Conservation (phyloP, 2,113 vertebrate genomes). For the Psophia crepitans region DNA sequence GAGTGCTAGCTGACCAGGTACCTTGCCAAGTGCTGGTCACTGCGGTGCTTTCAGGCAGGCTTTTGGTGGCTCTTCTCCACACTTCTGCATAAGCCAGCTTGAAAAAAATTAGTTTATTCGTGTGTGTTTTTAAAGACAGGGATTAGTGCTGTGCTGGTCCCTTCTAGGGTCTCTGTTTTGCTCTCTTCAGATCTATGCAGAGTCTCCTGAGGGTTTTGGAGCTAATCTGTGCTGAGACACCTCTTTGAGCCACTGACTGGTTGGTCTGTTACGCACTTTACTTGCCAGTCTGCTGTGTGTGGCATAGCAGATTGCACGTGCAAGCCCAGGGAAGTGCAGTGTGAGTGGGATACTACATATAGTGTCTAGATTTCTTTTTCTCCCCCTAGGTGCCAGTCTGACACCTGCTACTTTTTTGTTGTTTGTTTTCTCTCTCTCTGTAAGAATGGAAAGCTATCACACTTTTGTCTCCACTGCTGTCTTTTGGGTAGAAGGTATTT, state of each 20-base stretch:
- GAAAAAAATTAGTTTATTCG: background rate
- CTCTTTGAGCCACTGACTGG: background rate
- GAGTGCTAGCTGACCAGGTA: background rate
- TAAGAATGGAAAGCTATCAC: background rate
- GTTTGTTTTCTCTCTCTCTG: fast-evolving
- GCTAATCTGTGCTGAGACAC: background rate
- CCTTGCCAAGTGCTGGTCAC: background rate
- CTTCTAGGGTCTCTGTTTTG: background rate
- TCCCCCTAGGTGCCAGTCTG: background rate
- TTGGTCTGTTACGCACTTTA: background rate
- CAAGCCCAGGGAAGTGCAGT: background rate
- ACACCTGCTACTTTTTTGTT: background rate
- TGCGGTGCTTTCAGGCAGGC: background rate
- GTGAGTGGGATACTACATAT: background rate
- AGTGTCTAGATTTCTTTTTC: background rate
- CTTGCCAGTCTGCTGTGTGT: background rate
- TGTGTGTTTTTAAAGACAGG: background rate
- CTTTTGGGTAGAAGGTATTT: background rate
- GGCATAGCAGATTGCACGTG: fast-evolving
- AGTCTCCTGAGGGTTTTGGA: background rate
- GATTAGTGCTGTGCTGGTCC: background rate
- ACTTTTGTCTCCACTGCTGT: background rate
- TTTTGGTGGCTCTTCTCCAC: background rate
- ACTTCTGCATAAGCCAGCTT: background rate
- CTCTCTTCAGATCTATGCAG: background rate